Conservation (phyloP, 2,888 invertebrate genomes). For the Limenitis camilla region DNA sequence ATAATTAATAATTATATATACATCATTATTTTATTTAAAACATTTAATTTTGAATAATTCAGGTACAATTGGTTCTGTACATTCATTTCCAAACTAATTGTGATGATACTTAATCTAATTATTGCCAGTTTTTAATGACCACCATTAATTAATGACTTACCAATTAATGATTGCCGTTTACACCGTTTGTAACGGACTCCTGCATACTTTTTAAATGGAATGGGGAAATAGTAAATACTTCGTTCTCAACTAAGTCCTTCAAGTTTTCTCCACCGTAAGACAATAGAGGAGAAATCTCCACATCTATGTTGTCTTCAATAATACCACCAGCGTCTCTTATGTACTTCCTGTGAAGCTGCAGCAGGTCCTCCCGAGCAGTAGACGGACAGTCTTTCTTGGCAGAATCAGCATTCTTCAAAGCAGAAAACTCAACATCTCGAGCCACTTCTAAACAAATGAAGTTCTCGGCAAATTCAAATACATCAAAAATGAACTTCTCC, state of each 20-base stretch:
- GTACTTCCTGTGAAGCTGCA: slow-evolving; percentile 84
- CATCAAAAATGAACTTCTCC: slow-evolving; percentile 99
- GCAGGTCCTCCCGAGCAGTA: slow-evolving; percentile 86
- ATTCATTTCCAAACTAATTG: too few species aligned
- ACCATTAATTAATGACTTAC: not conserved
- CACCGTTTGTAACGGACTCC: slow-evolving; percentile 48
- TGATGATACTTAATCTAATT: not conserved
- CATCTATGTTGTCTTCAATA: slow-evolving; percentile 77
- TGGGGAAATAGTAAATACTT: slow-evolving; percentile 79
- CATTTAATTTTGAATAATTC: too few species aligned
- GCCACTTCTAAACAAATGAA: slow-evolving; percentile 95
- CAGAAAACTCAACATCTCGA: slow-evolving; percentile 95
- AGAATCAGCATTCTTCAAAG: slow-evolving; percentile 93
- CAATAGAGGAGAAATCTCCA: slow-evolving; percentile 93
- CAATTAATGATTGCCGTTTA: slow-evolving; percentile 53
- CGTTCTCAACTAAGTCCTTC: slow-evolving; percentile 76
- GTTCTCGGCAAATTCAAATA: slow-evolving; percentile 93
- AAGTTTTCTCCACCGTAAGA: slow-evolving; percentile 94
- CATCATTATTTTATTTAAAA: too few species aligned
- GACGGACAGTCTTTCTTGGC: slow-evolving; percentile 93
- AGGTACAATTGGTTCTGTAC: too few species aligned
- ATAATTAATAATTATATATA: too few species aligned
- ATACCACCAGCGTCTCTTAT: slow-evolving; percentile 87
- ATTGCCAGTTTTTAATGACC: not conserved
- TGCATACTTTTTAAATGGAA: slow-evolving; percentile 71